Evolutionary conservation across 92 coral and sea anemone genomes (phyloP).

Genomic region (Phenganax subtilis): DNA sequence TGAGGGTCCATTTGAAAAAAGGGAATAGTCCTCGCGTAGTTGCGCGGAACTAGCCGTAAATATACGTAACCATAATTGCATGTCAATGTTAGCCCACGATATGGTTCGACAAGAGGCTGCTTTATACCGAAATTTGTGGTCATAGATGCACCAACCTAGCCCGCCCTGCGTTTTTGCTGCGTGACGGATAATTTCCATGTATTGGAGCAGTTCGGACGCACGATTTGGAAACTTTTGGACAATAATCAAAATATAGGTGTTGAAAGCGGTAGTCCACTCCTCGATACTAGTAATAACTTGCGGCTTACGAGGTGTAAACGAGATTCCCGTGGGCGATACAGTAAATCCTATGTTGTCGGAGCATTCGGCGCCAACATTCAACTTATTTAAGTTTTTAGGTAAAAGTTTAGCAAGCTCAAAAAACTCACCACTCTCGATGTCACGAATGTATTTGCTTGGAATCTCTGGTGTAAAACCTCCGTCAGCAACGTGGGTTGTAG

Average conservation of each 20-base stretch:
- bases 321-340: not conserved
- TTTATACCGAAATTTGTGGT: too few species aligned
- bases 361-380: constrained; percentile 4
- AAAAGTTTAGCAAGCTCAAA: constrained; percentile 47
- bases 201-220: constrained; percentile 25
- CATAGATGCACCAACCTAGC: too few species aligned
- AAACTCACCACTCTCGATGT: constrained; percentile 48
- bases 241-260: constrained; percentile 24
- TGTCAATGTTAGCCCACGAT: constrained; percentile 4
- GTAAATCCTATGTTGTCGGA: constrained; percentile 19
- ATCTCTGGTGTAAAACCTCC: constrained; percentile 40
- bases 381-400: constrained; percentile 44
- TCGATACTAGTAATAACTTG: constrained; percentile 24
- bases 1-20: constrained; percentile 40
- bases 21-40: constrained; percentile 33
- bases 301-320: not conserved
- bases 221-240: constrained; percentile 25
- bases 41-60: constrained; percentile 44
- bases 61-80: constrained; percentile 14
- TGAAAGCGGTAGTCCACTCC: constrained; percentile 46
- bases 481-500: not conserved
- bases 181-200: constrained; percentile 27
- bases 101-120: not conserved
- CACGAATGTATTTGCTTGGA: constrained; percentile 36
- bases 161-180: not conserved